Percentiles rank a stretch among this genome's conserved stretches.
Conservation (phyloP, 2,797 vertebrate species). For the Australoheros facetus region DNA sequence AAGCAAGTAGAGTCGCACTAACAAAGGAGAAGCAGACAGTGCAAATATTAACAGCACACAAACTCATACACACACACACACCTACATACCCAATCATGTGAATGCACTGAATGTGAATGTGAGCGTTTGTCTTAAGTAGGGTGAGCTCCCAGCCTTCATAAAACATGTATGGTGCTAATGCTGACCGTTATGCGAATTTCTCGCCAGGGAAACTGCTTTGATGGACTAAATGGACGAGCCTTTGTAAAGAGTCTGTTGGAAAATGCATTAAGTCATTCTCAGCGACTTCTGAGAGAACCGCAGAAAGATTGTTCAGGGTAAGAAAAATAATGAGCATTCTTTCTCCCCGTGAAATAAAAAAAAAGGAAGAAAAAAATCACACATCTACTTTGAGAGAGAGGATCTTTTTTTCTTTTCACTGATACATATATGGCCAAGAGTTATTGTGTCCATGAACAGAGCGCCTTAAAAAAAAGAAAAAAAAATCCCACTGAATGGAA, state of each 20-base stretch:
- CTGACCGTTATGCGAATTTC: constrained; percentile 42
- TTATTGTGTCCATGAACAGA: constrained; percentile 51
- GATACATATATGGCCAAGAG: constrained; percentile 43
- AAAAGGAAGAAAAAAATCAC: not conserved
- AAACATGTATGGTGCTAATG: constrained; percentile 71
- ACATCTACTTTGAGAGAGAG: constrained; percentile 10
- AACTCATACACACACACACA: constrained; percentile 1
- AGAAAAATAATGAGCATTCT: constrained; percentile 53
- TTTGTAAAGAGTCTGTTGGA: constrained; percentile 31
- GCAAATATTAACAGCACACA: constrained; percentile 54
- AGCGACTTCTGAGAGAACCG: constrained; percentile 4
- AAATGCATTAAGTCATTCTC: constrained; percentile 45
- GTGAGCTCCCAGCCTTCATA: constrained; percentile 55
- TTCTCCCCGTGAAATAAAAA: constrained; percentile 12
- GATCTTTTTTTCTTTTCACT: not conserved
- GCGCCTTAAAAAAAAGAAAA: constrained; percentile 5
- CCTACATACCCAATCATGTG: not conserved
- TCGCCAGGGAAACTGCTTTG: constrained; percentile 52
- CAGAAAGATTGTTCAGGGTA: constrained; percentile 21
- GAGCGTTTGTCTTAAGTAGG: constrained; percentile 47
- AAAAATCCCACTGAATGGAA: constrained; percentile 17
- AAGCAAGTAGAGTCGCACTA: constrained; percentile 52
- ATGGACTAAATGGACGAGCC: constrained; percentile 52
- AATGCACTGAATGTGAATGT: not conserved
- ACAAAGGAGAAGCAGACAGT: constrained; percentile 29